phyloP scores from a whole-genome alignment of 2,113 vertebrate genomes.

The Nerophis ophidion region DNA sequence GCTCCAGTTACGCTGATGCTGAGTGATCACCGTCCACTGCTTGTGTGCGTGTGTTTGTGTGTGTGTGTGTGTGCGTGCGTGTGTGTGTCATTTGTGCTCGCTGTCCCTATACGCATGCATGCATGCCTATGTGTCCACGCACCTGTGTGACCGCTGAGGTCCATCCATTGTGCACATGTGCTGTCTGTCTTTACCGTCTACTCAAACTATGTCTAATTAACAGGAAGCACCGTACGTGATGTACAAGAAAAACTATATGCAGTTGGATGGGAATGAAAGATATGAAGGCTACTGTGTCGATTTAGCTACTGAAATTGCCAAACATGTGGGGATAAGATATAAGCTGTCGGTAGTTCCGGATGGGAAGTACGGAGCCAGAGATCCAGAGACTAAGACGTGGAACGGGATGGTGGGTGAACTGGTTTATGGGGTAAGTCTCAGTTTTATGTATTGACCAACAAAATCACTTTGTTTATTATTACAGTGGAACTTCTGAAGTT shows the following conservation, averaged over 20 bases:
- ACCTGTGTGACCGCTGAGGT: slow-evolving; percentile 34
- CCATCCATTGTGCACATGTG: slow-evolving; percentile 33
- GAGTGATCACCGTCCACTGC: slow-evolving; percentile 21
- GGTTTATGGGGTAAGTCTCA: slow-evolving; percentile 93
- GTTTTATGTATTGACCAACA: background rate
- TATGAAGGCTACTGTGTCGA: slow-evolving; percentile 99
- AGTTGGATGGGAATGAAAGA: slow-evolving; percentile 93
- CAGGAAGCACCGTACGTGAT: slow-evolving; percentile 99
- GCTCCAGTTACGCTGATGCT: slow-evolving; percentile 15
- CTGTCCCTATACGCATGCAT: slow-evolving; percentile 35
- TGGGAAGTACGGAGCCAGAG: slow-evolving; percentile 94
- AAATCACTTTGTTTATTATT: background rate
- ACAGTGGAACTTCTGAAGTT: background rate
- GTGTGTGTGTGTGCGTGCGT: slow-evolving; percentile 23
- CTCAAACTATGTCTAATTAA: slow-evolving; percentile 73
- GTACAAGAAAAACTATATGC: slow-evolving; percentile 97
- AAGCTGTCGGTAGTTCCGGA: slow-evolving; percentile 94
- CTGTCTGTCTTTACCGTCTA: slow-evolving; percentile 38
- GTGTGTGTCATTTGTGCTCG: slow-evolving; percentile 14
- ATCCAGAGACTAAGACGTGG: slow-evolving; percentile 97
- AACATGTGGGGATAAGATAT: slow-evolving; percentile 96
- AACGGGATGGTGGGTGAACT: slow-evolving; percentile 99
- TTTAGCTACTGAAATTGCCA: slow-evolving; percentile 97
- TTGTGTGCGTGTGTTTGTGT: slow-evolving; percentile 22
- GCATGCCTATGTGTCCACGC: slow-evolving; percentile 34